Base-by-base conservation (phyloP, 1,140 invertebrate genomes). In the Zaprionus africanus region DNA sequence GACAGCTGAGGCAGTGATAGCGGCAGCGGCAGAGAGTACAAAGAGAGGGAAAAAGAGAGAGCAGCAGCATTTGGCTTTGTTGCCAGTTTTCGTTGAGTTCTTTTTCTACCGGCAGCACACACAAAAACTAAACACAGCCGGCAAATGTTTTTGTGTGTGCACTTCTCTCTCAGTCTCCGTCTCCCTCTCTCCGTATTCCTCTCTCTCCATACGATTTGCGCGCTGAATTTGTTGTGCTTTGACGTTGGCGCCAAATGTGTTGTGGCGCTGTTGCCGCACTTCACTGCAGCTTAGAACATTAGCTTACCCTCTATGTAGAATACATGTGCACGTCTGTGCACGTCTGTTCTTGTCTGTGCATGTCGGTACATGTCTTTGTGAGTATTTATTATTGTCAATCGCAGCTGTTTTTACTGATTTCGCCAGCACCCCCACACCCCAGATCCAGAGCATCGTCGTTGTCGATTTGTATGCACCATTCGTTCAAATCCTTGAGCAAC, bases 101-200 rank as follows among this genome's bases (percentile, higher is more conserved):
- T 83, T 88, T 88, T 88, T 88, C 69, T 82, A 58, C 84, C 84
- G 84, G 83, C 78, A n/a, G 41, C 41, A 77, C 66, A 90, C 65
- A 84, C 71, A 75, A 79, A 83, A 81, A 80, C 84, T 88, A 88
- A 88, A 73, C 82, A 67, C 84, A 88, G 64, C 83, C 80, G 80
- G 83, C 83, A 80, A 87, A 86, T 78, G 67, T 81, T 79, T 78
- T 73, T 64, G 41, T 79, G 53, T 68, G 53, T 54, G 26, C 62
- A 49, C 36, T 43, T 17, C 15, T 53, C 17, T 43, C 15, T 62
- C 34, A 17, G 17, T n/a, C 54, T 9, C 59, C 31, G 46, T 69
- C 28, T 57, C 60, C 49, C 26, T 62, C 17, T 62, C 28, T 57
- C 60, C n/a, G n/a, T n/a, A n/a, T n/a, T n/a, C n/a, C 22, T 69